Evolutionary conservation across 2,113 vertebrate species (phyloP).

Genomic region (Rhizomys pruinosus): DNA sequence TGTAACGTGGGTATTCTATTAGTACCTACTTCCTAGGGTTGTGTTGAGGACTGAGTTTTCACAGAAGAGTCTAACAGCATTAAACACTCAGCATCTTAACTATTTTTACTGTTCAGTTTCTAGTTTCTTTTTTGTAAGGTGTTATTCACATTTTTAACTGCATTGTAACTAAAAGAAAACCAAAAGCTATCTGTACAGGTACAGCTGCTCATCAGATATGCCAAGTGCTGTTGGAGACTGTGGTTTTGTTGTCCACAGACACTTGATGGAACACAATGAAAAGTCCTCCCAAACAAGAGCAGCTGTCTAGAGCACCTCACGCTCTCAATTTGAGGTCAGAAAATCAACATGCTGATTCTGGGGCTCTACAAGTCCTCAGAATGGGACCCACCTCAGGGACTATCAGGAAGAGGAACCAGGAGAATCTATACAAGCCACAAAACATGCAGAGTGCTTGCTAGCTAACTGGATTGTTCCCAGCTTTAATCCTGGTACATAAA

Average conservation of each 20-base stretch:
- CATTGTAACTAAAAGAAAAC: background rate
- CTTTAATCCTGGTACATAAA: background rate
- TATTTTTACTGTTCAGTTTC: background rate
- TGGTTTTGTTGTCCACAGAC: background rate
- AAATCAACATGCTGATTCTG: background rate
- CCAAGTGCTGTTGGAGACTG: accelerated
- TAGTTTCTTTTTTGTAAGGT: background rate
- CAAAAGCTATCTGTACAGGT: background rate
- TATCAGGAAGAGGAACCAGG: background rate
- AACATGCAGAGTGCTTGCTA: accelerated
- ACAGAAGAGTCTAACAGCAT: background rate
- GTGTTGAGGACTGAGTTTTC: background rate
- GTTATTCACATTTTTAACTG: constrained; percentile 18
- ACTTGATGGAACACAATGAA: background rate
- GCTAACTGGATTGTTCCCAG: background rate
- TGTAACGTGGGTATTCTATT: background rate
- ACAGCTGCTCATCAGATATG: background rate
- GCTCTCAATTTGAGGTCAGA: background rate
- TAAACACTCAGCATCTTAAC: background rate
- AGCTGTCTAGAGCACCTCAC: background rate
- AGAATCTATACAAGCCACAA: accelerated
- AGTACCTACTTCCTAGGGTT: background rate
- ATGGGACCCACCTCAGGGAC: background rate
- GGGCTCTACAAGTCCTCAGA: background rate
- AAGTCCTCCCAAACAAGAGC: background rate